These are phyloP conservation scores for Sphecodes monilicornis DNA, from an alignment of 2,888 invertebrate genomes.

Conservation along the genomic window DNA sequence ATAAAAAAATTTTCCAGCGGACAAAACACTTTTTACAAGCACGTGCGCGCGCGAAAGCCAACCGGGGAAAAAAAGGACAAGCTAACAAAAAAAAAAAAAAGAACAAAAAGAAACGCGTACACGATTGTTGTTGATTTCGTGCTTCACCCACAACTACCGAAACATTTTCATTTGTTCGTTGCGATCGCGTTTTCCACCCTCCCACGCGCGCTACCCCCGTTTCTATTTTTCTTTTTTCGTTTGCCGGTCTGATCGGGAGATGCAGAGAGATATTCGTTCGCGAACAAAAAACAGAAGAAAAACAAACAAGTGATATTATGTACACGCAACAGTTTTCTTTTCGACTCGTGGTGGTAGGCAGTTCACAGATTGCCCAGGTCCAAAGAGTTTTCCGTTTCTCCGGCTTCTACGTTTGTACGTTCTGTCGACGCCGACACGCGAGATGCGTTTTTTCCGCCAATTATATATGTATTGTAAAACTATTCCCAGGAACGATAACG, in stretches of 20 bases:
- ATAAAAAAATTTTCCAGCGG: conserved; percentile 8
- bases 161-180: conserved; percentile 8
- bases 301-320: neutral
- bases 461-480: conserved; percentile 60
- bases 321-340: conserved; percentile 22
- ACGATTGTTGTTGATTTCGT: conserved; percentile 2
- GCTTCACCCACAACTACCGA: neutral
- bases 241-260: neutral
- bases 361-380: conserved; percentile 56
- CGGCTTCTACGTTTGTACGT: conserved; percentile 46
- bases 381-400: conserved; percentile 58
- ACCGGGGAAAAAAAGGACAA: neutral
- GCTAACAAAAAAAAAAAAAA: neutral
- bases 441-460: conserved; percentile 43
- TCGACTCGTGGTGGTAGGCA: conserved; percentile 56
- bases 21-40: conserved; percentile 37
- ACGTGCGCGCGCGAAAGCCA: neutral
- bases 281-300: neutral
- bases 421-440: conserved; percentile 47
- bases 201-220: neutral
- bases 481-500: conserved; percentile 52
- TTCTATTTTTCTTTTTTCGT: conserved; percentile 8
- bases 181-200: conserved; percentile 3
- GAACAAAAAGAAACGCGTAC: neutral
- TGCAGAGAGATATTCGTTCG: neutral